Base-by-base conservation (phyloP, 2,888 invertebrate genomes). In the Apamea epomidion region DNA sequence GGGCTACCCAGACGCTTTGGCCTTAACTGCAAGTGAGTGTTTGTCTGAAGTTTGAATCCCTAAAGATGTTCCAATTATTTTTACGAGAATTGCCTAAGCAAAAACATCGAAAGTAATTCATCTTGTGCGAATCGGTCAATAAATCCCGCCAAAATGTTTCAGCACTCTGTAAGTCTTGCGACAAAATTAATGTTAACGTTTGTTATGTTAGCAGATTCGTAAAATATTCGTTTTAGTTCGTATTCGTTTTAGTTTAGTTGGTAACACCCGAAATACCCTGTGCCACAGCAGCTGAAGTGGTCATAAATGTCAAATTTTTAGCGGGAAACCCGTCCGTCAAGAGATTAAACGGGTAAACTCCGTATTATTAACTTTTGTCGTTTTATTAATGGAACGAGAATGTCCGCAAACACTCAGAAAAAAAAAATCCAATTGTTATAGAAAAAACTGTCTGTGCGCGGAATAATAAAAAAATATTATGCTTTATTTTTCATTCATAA, bases 281-380 rank as follows among this genome's bases (percentile, higher is more conserved):
- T 78, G 78, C 64, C 85, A 64, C 83, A 73, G 81, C 78, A 71
- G 83, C 78, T 82, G 76, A 78, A 79, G 60, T 51, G 72, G 25
- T 82, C 62, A 83, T 89, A 87, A 89, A 89, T 83, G 79, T 88
- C 81, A 87, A 37, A 0, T 84, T 88, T 85, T 88, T 80, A 32
- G 60, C 74, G 78, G 72, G 80, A 80, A 76, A 75, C 72, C 70
- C 73, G 78, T 89, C 65, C 29, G 58, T 88, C 71, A 88, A 58
- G 45, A 71, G 75, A 80, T 80, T 72, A 82, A 81, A 78, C 71
- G 74, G 67, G 65, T 65, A 58, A 51, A 73, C 42, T 60, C 16
- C 21, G 67, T 75, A 58, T 69, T 80, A 76, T 69, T 79, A 79
- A 58, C 76, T 76, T 76, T 76, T 72, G 45, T 77, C 29, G 32